Percentiles rank a stretch among this genome's conserved stretches.
These are phyloP conservation scores for Zoanthus gigantus DNA, from an alignment of 92 coral and sea anemone species.

Conservation along the genomic window DNA sequence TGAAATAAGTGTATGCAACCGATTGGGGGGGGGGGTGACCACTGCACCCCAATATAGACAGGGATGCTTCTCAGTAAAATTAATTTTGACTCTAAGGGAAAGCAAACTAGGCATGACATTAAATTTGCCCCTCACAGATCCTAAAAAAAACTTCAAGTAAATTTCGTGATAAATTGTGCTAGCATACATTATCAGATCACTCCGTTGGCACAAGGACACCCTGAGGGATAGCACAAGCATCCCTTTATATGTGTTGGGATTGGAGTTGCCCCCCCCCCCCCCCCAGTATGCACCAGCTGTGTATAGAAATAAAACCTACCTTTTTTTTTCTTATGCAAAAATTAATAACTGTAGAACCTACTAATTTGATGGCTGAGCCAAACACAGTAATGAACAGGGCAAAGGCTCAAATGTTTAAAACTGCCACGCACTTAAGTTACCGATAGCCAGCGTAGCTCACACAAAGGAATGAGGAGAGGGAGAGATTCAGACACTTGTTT, in stretches of 20 bases:
- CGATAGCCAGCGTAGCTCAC: conserved; percentile 5
- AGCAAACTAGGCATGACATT: conserved; percentile 12
- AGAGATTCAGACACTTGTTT: conserved; percentile 7
- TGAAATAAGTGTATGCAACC: conserved; percentile 8
- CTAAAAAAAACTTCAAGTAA: not conserved
- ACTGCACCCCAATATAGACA: conserved; percentile 13
- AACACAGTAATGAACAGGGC: conserved; percentile 9
- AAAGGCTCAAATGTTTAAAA: conserved; percentile 5
- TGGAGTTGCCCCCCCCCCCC: not conserved
- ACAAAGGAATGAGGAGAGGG: conserved; percentile 6
- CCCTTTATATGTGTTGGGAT: conserved; percentile 7
- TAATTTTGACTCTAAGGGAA: conserved; percentile 11
- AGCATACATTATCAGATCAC: conserved; percentile 14
- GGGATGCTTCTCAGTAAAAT: conserved; percentile 4
- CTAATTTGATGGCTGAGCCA: conserved; percentile 9
- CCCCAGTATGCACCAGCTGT: conserved; percentile 5
- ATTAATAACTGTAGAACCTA: conserved; percentile 5
- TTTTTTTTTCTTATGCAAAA: conserved; percentile 4
- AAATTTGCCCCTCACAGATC: conserved; percentile 13
- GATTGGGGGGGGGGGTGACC: conserved; percentile 15
- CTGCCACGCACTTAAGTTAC: conserved; percentile 9
- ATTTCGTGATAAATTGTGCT: conserved; percentile 10
- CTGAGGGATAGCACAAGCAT: conserved; percentile 17
- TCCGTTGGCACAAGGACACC: conserved; percentile 18
- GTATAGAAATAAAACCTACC: conserved; percentile 3